Evolutionary conservation across 2,113 vertebrate genomes (phyloP).

Genomic region (Brienomyrus brachyistius): DNA sequence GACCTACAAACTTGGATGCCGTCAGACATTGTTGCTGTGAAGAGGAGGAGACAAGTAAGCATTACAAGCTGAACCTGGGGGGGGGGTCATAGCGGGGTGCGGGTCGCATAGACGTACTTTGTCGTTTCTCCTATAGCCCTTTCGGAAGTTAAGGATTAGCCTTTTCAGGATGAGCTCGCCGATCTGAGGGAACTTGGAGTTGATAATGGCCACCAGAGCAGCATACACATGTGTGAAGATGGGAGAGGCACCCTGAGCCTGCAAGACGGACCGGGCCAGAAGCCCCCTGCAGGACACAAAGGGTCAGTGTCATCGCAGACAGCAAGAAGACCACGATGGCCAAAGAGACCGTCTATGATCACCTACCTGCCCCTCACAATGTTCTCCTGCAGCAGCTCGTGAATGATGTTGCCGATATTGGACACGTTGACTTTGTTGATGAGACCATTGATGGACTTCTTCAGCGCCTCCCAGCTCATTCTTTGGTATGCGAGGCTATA

Average conservation of each 20-base stretch:
- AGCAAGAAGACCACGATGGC: not conserved
- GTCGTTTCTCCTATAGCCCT: conserved; percentile 92
- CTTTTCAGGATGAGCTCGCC: conserved; percentile 94
- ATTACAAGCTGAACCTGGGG: not conserved
- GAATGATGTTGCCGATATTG: conserved; percentile 90
- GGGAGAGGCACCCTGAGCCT: conserved; percentile 89
- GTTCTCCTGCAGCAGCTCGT: conserved; percentile 96
- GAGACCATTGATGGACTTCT: conserved; percentile 97
- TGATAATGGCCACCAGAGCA: conserved; percentile 92
- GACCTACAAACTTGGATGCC: conserved; percentile 92
- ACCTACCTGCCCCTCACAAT: conserved; percentile 88
- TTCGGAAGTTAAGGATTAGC: conserved; percentile 87
- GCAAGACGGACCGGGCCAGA: conserved; percentile 80
- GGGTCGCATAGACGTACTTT: conserved; percentile 63
- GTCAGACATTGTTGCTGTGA: conserved; percentile 90
- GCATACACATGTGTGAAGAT: conserved; percentile 96
- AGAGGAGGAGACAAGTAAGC: conserved; percentile 38
- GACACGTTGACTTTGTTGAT: conserved; percentile 98
- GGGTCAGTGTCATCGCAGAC: not conserved
- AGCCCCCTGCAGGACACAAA: conserved; percentile 67
- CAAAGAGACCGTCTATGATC: not conserved
- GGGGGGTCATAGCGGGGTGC: not conserved
- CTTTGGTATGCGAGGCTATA: conserved; percentile 91
- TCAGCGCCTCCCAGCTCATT: conserved; percentile 98
- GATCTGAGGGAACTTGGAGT: conserved; percentile 95